Evolutionary conservation across 64 coral and sea anemone species (phyloP).

Genomic region (Porites lutea): DNA sequence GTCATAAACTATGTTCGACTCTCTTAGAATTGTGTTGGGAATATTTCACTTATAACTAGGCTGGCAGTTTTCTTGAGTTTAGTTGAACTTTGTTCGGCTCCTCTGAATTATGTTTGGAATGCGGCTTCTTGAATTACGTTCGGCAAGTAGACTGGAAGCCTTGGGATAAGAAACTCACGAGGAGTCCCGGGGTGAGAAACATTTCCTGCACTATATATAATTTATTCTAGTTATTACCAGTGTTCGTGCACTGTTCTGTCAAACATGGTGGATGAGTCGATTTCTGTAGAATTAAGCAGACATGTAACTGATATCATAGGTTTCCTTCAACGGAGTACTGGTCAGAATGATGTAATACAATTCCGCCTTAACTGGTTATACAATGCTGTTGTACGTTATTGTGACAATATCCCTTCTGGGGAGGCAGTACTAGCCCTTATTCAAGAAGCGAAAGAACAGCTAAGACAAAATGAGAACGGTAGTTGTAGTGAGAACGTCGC

Average conservation of each 20-base stretch:
- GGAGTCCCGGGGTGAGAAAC: neutral
- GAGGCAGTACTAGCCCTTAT: no score
- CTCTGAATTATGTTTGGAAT: neutral
- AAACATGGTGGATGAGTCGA: constrained; percentile 12
- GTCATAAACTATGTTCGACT: no score
- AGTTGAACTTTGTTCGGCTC: neutral
- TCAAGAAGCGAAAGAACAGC: no score
- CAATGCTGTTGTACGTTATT: no score
- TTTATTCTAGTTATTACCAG: neutral
- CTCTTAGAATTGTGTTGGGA: neutral
- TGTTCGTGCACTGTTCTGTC: neutral
- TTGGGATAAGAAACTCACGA: neutral
- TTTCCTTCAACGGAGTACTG: neutral
- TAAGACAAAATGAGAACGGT: no score
- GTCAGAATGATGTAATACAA: neutral
- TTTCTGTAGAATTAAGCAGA: neutral
- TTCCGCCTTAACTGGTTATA: no score
- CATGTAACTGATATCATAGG: constrained; percentile 15
- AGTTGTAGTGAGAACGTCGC: no score
- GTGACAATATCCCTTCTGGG: no score
- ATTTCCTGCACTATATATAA: neutral
- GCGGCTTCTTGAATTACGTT: neutral
- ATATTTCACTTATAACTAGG: neutral
- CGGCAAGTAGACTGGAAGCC: neutral
- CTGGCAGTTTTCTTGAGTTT: neutral